phyloP scores from a whole-genome alignment of 2,113 vertebrate genomes.

The Ursus arctos region DNA sequence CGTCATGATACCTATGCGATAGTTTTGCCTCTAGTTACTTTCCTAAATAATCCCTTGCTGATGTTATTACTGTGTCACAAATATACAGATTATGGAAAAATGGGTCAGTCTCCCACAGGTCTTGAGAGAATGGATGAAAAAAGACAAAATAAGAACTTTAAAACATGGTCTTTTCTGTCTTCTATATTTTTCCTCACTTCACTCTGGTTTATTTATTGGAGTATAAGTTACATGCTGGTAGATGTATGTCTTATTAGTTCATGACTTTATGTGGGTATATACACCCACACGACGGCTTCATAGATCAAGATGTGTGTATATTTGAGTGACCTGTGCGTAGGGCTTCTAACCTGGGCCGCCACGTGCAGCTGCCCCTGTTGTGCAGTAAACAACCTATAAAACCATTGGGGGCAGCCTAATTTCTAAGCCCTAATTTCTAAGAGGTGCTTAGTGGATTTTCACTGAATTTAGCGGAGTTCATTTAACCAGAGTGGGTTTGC shows the following conservation, averaged over 20 bases:
- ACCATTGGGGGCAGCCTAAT: not conserved
- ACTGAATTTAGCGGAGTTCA: not conserved
- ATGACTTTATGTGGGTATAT: not conserved
- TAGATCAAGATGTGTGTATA: not conserved
- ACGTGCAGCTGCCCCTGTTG: not conserved
- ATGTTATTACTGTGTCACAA: slow-evolving; percentile 29
- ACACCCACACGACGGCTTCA: not conserved
- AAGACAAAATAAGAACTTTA: not conserved
- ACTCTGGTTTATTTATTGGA: not conserved
- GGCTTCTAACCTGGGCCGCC: not conserved
- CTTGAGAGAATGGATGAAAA: not conserved
- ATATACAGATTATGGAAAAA: slow-evolving; percentile 23
- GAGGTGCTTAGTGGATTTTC: not conserved
- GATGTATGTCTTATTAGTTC: not conserved
- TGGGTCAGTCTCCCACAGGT: not conserved
- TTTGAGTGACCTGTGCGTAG: not conserved
- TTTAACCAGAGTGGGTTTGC: not conserved
- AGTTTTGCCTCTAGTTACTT: slow-evolving; percentile 33
- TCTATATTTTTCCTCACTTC: not conserved
- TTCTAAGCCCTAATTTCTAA: not conserved
- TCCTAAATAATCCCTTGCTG: not conserved
- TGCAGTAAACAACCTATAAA: not conserved
- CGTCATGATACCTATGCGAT: not conserved
- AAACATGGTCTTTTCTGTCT: not conserved
- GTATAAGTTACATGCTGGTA: not conserved